phyloP scores from a whole-genome alignment of 1,140 invertebrate species.

The Pantala flavescens region DNA sequence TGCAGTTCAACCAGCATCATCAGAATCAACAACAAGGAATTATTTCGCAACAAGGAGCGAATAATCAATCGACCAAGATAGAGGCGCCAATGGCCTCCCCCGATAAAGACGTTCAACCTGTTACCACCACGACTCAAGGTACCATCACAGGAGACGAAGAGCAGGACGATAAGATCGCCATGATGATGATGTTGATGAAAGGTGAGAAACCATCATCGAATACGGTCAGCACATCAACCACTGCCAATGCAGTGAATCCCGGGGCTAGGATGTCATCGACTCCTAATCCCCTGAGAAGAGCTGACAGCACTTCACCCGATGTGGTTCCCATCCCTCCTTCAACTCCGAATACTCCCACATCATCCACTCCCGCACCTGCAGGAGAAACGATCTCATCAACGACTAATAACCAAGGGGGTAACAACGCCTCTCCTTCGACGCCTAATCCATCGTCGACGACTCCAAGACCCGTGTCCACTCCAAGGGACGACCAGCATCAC shows the following conservation, averaged over 20 bases:
- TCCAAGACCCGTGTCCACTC: not conserved
- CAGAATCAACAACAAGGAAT: conserved; percentile 25
- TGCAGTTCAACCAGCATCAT: not conserved
- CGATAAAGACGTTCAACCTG: not conserved
- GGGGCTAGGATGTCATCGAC: not conserved
- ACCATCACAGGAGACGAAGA: not conserved
- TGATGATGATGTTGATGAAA: conserved; percentile 6
- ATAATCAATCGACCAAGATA: not conserved
- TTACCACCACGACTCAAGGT: not conserved
- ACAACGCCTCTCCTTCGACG: not conserved
- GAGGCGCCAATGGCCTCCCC: not conserved
- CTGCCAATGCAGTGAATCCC: not conserved
- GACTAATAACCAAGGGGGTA: not conserved
- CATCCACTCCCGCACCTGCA: conserved; percentile 14
- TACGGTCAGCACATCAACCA: not conserved
- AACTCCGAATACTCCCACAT: not conserved
- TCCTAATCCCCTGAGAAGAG: not conserved
- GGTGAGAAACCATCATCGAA: not conserved
- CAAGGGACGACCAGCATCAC: conserved; percentile 13
- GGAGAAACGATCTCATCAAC: not conserved
- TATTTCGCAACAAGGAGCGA: conserved; percentile 5
- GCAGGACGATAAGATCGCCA: not conserved
- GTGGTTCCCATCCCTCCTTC: not conserved
- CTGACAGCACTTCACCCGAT: not conserved
- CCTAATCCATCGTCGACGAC: not conserved